Conservation (phyloP, 1,140 invertebrate species). For the Drosophila seguyi region DNA sequence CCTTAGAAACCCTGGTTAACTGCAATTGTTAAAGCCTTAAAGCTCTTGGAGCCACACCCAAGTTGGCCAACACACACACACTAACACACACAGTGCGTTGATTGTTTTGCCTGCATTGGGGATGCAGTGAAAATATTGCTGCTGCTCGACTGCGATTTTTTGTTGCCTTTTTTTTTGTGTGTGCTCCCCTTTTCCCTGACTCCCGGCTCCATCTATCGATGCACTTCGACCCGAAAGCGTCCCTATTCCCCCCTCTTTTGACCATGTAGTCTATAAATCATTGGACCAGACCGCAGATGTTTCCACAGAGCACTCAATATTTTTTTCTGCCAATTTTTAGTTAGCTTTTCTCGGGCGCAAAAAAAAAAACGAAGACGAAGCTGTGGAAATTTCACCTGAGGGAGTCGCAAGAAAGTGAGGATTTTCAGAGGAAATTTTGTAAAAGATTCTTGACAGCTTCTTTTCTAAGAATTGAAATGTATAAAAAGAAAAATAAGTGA, state of each 20-base stretch:
- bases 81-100: slow-evolving; percentile 12
- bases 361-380: neutral
- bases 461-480: neutral
- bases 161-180: slow-evolving; percentile 20
- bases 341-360: slow-evolving; percentile 12
- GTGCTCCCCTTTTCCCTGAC: neutral
- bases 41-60: slow-evolving; percentile 23
- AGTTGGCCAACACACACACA: slow-evolving; percentile 16
- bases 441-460: neutral
- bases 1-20: neutral
- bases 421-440: neutral
- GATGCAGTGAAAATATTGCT: slow-evolving; percentile 51
- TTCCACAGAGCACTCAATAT: slow-evolving; percentile 39
- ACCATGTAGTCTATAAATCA: slow-evolving; percentile 43
- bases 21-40: slow-evolving; percentile 20
- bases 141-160: slow-evolving; percentile 36
- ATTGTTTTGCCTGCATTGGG: slow-evolving; percentile 44
- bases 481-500: neutral
- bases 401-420: neutral
- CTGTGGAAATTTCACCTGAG: slow-evolving; percentile 20
- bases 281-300: slow-evolving; percentile 35
- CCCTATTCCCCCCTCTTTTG: neutral
- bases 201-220: neutral
- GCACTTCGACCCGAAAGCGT: slow-evolving; percentile 4
- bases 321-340: slow-evolving; percentile 40